phyloP scores from a whole-genome alignment of 2,113 vertebrate genomes.

The Rhombomys opimus region DNA sequence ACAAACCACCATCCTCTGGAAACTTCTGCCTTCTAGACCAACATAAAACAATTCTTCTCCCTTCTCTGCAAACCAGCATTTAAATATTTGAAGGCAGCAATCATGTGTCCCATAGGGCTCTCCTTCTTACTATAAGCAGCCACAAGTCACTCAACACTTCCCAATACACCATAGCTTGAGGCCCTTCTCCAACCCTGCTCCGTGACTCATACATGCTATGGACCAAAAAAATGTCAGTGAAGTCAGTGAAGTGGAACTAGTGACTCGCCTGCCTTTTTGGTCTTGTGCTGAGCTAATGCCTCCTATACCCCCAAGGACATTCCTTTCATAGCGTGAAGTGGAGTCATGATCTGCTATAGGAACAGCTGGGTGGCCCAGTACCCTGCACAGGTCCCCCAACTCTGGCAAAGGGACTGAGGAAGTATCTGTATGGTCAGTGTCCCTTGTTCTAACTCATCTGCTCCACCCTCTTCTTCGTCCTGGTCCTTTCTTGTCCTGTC shows the following conservation, averaged over 20 bases:
- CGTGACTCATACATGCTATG: constrained; percentile 16
- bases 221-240: not conserved
- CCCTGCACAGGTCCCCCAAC: not conserved
- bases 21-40: not conserved
- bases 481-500: fast-evolving
- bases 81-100: constrained; percentile 30
- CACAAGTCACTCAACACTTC: constrained; percentile 18
- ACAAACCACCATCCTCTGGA: not conserved
- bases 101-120: not conserved
- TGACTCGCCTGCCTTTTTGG: not conserved
- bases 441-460: not conserved
- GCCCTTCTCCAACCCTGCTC: not conserved
- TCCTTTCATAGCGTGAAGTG: constrained; percentile 1
- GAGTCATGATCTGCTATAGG: not conserved
- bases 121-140: not conserved
- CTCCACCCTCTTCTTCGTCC: fast-evolving
- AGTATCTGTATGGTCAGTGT: not conserved
- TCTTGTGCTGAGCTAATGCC: not conserved
- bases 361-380: not conserved
- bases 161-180: not conserved
- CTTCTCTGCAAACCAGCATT: not conserved
- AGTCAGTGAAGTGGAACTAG: not conserved
- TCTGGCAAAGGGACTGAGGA: not conserved
- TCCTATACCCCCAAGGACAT: not conserved
- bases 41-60: not conserved